phyloP scores from a whole-genome alignment of 2,113 vertebrate species.

The Polyodon spathula region DNA sequence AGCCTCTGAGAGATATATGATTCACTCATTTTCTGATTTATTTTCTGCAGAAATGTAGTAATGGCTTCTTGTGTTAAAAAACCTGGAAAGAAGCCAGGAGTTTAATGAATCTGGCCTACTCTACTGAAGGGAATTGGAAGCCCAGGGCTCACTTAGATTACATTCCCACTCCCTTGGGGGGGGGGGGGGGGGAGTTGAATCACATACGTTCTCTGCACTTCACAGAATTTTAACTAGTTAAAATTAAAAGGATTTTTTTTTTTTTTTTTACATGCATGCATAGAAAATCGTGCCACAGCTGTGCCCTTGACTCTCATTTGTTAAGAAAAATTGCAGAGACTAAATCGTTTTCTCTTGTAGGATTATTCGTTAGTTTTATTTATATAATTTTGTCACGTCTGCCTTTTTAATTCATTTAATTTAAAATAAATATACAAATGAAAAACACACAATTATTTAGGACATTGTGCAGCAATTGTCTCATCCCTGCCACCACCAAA shows the following conservation, averaged over 20 bases:
- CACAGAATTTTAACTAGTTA: no score
- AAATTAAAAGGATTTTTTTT: not conserved
- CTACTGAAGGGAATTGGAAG: constrained; percentile 75
- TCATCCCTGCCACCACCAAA: no score
- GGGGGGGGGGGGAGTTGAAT: constrained; percentile 51
- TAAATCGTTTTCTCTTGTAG: not conserved
- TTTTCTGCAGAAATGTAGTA: constrained; percentile 95
- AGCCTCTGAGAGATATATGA: constrained; percentile 84
- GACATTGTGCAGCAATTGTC: no score
- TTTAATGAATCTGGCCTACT: constrained; percentile 98
- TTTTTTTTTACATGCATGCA: not conserved
- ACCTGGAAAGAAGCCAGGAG: constrained; percentile 89
- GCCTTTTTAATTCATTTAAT: no score
- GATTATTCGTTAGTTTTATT: no score
- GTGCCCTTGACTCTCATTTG: not conserved
- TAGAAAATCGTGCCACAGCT: not conserved
- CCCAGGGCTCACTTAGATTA: constrained; percentile 64
- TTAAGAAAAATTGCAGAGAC: not conserved
- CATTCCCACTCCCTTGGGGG: constrained; percentile 54
- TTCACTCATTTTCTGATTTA: constrained; percentile 98
- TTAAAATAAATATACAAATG: no score
- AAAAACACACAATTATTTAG: no score
- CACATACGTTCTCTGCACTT: constrained; percentile 50
- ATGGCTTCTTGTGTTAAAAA: constrained; percentile 94
- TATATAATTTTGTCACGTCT: no score